These are phyloP conservation scores for Temnothorax unifasciatus DNA, from an alignment of 2,888 invertebrate species.

Conservation along the genomic window DNA sequence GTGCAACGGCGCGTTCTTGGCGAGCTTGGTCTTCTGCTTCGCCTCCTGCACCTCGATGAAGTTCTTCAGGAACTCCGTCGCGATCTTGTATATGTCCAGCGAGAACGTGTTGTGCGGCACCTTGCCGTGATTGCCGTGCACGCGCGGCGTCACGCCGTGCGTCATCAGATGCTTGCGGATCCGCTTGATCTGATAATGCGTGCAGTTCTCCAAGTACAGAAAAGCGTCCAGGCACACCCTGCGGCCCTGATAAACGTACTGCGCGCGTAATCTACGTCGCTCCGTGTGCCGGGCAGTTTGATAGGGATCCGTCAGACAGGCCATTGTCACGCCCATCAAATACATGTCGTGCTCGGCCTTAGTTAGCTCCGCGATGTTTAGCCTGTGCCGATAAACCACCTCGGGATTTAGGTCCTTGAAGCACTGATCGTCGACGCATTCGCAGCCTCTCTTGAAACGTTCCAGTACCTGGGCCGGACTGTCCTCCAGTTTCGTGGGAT, in stretches of 20 bases:
- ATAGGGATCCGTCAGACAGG: slow-evolving; percentile 91
- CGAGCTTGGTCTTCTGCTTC: slow-evolving; percentile 87
- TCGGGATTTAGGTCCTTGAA: slow-evolving; percentile 92
- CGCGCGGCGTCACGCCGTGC: slow-evolving; percentile 92
- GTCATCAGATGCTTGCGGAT: slow-evolving; percentile 93
- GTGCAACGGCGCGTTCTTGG: slow-evolving; percentile 87
- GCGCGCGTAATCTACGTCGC: slow-evolving; percentile 90
- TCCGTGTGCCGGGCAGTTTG: slow-evolving; percentile 91
- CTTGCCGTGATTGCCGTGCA: slow-evolving; percentile 93
- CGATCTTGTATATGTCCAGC: slow-evolving; percentile 92
- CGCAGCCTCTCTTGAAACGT: slow-evolving; percentile 91
- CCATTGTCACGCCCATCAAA: slow-evolving; percentile 94
- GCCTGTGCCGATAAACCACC: slow-evolving; percentile 91
- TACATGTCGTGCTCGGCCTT: slow-evolving; percentile 95
- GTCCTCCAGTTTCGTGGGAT: slow-evolving; percentile 90
- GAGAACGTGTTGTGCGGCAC: slow-evolving; percentile 94
- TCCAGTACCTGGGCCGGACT: slow-evolving; percentile 90
- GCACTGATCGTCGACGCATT: slow-evolving; percentile 92
- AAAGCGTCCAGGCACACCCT: slow-evolving; percentile 93
- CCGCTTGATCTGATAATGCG: slow-evolving; percentile 92
- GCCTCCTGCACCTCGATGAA: slow-evolving; percentile 90
- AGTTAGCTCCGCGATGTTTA: slow-evolving; percentile 93
- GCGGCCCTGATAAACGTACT: slow-evolving; percentile 92
- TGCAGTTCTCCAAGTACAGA: slow-evolving; percentile 93
- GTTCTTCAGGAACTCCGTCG: slow-evolving; percentile 92